Evolutionary conservation across 2,113 vertebrate genomes (phyloP).

Genomic region (Charina bottae): DNA sequence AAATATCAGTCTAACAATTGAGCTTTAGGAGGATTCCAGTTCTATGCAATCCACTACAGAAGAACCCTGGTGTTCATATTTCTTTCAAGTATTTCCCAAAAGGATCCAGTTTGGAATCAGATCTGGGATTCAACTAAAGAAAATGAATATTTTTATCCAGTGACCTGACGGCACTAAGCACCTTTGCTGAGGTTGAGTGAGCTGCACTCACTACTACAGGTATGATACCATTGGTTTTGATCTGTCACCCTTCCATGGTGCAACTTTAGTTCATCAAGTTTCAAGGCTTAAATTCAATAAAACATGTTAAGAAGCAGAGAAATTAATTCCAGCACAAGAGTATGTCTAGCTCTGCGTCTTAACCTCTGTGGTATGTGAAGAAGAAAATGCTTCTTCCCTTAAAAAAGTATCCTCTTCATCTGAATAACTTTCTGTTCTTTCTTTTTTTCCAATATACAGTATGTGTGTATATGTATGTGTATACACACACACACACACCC

Average conservation of each 20-base stretch:
- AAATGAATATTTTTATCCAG: not conserved
- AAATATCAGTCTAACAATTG: not conserved
- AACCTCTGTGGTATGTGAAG: not conserved
- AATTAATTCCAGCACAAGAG: slow-evolving; percentile 50
- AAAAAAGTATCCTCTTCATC: slow-evolving; percentile 45
- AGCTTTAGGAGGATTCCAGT: not conserved
- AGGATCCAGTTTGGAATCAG: not conserved
- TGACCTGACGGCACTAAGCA: not conserved
- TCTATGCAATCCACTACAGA: not conserved
- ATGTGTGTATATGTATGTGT: too few relatives aligned
- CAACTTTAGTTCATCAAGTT: slow-evolving; percentile 31
- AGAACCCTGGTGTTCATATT: not conserved
- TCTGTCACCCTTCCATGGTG: not conserved
- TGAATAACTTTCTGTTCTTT: slow-evolving; percentile 31
- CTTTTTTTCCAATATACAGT: too few relatives aligned
- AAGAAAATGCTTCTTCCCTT: slow-evolving; percentile 40
- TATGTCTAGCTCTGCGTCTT: slow-evolving; percentile 13
- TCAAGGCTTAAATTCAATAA: slow-evolving; percentile 51
- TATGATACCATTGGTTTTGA: not conserved
- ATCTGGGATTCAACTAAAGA: not conserved
- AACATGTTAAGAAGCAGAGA: slow-evolving; percentile 57
- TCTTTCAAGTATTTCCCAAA: not conserved
- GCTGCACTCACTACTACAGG: not conserved
- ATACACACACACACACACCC: too few relatives aligned
- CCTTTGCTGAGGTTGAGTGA: not conserved